Evolutionary conservation across 1,140 invertebrate species (phyloP).

Genomic region (Thaumatotibia leucotreta): DNA sequence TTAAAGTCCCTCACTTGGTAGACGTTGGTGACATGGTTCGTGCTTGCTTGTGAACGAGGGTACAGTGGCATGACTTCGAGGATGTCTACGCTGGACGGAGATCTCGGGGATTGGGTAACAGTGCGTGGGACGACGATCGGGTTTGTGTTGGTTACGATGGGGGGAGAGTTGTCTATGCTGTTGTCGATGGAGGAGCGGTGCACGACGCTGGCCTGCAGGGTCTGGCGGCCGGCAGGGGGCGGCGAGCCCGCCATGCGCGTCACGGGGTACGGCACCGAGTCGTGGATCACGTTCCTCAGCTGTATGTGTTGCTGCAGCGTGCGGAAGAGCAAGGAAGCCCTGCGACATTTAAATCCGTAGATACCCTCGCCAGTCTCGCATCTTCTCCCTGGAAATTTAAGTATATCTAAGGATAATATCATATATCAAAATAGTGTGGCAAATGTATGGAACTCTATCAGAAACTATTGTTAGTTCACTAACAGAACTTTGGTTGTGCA

Average conservation of each 20-base stretch:
- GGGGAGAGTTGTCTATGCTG: conserved; percentile 35
- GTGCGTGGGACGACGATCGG: conserved; percentile 34
- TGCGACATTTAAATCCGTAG: conserved; percentile 94
- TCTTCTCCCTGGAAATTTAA: conserved; percentile 79
- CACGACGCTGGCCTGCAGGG: conserved; percentile 62
- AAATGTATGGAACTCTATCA: too few species aligned
- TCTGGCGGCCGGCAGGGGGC: conserved; percentile 58
- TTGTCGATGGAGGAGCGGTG: conserved; percentile 67
- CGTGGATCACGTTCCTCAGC: conserved; percentile 76
- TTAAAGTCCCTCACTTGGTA: conserved; percentile 72
- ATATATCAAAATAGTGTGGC: not conserved
- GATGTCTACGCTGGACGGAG: conserved; percentile 75
- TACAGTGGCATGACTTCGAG: conserved; percentile 74
- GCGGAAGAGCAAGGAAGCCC: conserved; percentile 94
- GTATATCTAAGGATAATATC: not conserved
- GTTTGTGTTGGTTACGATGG: conserved; percentile 37
- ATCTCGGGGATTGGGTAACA: conserved; percentile 68
- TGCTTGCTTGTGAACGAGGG: conserved; percentile 48
- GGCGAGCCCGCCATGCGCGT: conserved; percentile 52
- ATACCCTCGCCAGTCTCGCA: conserved; percentile 95
- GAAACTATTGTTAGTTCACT: too few species aligned
- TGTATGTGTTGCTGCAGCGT: conserved; percentile 92
- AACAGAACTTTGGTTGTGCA: too few species aligned
- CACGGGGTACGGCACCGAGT: conserved; percentile 77
- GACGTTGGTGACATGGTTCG: conserved; percentile 69